These are phyloP conservation scores for Monarcha castaneiventris DNA, from an alignment of 2,113 vertebrate genomes.

Conservation along the genomic window DNA sequence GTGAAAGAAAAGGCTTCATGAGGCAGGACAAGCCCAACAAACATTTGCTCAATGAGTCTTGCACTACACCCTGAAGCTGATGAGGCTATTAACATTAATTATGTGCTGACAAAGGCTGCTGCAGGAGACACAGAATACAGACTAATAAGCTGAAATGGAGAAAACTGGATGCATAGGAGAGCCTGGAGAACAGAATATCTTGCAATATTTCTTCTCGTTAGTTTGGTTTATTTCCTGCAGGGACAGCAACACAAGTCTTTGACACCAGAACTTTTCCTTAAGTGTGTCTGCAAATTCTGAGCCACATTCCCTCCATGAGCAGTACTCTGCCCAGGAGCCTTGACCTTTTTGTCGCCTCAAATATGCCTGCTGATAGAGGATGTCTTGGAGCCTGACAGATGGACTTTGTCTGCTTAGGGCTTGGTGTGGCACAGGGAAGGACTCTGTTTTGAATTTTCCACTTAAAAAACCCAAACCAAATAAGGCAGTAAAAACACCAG, in stretches of 20 bases:
- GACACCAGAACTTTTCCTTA: background rate
- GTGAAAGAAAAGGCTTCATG: background rate
- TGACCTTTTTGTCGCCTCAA: background rate
- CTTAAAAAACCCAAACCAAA: background rate
- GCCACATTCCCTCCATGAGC: background rate
- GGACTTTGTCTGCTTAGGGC: background rate
- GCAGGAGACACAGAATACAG: conserved; percentile 35
- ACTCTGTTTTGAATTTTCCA: background rate
- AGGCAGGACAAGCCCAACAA: conserved; percentile 11
- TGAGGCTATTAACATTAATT: conserved; percentile 48
- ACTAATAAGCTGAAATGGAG: conserved; percentile 34
- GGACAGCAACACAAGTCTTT: background rate
- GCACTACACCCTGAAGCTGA: conserved; percentile 25
- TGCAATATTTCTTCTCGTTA: conserved; percentile 47
- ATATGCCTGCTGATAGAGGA: background rate
- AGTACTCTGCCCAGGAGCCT: background rate
- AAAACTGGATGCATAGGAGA: background rate
- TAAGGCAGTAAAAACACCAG: background rate
- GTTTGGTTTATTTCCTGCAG: conserved; percentile 8
- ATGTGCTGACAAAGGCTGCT: conserved; percentile 34
- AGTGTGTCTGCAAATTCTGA: background rate
- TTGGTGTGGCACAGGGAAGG: background rate
- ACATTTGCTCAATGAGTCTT: conserved; percentile 36
- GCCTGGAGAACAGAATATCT: background rate
- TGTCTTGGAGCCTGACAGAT: background rate